Base-by-base conservation (phyloP, 2,797 vertebrate genomes). In the Diceros bicornis region DNA sequence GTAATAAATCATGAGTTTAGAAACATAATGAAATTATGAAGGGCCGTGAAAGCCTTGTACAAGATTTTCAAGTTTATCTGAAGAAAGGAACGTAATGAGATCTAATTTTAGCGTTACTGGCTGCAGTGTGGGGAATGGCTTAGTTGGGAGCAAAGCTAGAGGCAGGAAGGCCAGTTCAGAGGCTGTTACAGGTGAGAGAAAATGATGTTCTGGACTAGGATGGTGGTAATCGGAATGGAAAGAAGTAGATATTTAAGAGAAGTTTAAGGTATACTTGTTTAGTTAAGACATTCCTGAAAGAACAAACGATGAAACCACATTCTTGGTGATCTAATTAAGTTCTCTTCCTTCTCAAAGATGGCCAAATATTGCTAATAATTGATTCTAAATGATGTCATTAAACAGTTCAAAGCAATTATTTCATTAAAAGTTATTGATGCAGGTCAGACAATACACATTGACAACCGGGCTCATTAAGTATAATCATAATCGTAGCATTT, bases 321-420 rank as follows among this genome's bases (percentile, higher is more conserved):
- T 83, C 41, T 86, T 94, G 23, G 23, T 69, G 10, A 91, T 21
- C 34, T 79, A 72, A 32, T 27, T 61, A 75, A 82, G 32, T 10
- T 91, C 57, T 64, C 0, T 57, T 79, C 62, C 34, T 88, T 95
- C 71, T 92, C 37, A 62, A 79, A 78, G 69, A 69, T 59, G 61
- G 16, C 29, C 41, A 84, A 1, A 23, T 91, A 23, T 18, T 16
- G 16, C 27, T 55, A 34, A 12, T 37, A 61, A n/a, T 32, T 37
- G 27, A 86, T 91, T 95, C 59, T 83, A 74, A 93, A 41, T 89
- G 57, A 52, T 69, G n/a, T 34, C 50, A 32, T 34, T 66, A 16
- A 74, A 37, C 5, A 75, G 37, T 66, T 86, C 27, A 79, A 77
- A 96, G 50, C 12, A 69, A 1, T 61, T 64, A 34, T 7, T 50